Evolutionary conservation across 2,113 vertebrate genomes (phyloP).

Genomic region (Mus pahari): DNA sequence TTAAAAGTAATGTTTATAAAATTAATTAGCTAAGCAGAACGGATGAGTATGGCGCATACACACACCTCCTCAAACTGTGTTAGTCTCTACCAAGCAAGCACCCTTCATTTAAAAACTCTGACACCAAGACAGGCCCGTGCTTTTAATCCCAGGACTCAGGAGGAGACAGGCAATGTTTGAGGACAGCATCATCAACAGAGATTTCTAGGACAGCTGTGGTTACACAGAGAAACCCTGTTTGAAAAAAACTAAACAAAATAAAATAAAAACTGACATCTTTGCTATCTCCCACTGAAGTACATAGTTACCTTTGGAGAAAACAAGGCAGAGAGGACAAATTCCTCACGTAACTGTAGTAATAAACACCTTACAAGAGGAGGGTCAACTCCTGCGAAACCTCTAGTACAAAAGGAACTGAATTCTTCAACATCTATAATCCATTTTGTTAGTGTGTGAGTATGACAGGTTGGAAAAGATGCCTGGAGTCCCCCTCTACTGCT

Average conservation of each 20-base stretch:
- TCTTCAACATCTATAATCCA: background rate
- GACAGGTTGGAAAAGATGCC: background rate
- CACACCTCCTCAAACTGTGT: background rate
- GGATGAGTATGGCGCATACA: background rate
- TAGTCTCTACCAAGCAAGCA: background rate
- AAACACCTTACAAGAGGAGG: background rate
- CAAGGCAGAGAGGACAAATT: background rate
- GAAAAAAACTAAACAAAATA: background rate
- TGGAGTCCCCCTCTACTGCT: background rate
- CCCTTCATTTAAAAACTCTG: slow-evolving; percentile 22
- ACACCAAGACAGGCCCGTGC: background rate
- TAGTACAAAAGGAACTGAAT: background rate
- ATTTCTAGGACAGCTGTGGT: background rate
- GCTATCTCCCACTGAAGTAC: background rate
- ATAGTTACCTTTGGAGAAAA: background rate
- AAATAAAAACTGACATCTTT: background rate
- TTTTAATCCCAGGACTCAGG: background rate
- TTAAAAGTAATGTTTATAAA: slow-evolving; percentile 68
- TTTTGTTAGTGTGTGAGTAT: slow-evolving; percentile 25
- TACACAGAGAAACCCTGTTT: background rate
- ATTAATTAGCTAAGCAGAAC: slow-evolving; percentile 29
- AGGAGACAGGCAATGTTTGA: background rate
- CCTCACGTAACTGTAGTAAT: background rate
- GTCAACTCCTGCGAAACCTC: background rate
- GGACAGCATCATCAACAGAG: background rate